Percentiles rank a stretch among this genome's conserved stretches.
These are phyloP conservation scores for Peromyscus aztecus DNA, from an alignment of 2,797 vertebrate species.

Conservation along the genomic window DNA sequence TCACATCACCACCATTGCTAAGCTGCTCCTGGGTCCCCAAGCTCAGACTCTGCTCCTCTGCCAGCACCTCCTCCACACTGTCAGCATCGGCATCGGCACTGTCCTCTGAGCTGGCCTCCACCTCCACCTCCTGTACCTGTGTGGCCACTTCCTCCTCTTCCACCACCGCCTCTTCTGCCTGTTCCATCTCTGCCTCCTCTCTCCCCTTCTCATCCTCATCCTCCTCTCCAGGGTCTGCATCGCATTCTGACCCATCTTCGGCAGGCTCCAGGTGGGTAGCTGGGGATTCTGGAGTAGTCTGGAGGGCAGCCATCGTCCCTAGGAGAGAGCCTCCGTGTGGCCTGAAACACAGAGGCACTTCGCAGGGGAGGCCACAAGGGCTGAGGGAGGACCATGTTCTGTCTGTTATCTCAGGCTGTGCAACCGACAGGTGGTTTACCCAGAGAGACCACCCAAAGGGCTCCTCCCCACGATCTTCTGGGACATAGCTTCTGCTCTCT, in stretches of 20 bases:
- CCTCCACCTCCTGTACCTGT: background rate
- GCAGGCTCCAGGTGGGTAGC: slow-evolving; percentile 37
- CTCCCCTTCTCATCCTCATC: background rate
- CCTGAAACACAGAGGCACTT: slow-evolving; percentile 67
- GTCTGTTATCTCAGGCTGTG: background rate
- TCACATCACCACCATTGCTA: background rate
- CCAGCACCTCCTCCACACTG: background rate
- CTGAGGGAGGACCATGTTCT: background rate
- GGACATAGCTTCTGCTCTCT: background rate
- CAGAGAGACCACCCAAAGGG: background rate
- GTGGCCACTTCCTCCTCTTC: background rate
- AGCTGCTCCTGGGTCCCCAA: background rate
- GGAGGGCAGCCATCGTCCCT: slow-evolving; percentile 73
- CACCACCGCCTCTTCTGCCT: background rate
- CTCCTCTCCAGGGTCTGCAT: slow-evolving; percentile 61
- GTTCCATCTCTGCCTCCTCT: background rate
- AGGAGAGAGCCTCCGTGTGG: background rate
- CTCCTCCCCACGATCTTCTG: background rate
- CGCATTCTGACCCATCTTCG: background rate
- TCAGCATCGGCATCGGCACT: background rate
- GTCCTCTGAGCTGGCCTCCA: slow-evolving; percentile 20
- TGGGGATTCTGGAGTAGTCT: background rate
- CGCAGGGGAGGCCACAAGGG: accelerated
- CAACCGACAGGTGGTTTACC: background rate
- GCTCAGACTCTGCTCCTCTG: background rate